Base-by-base conservation (phyloP, 2,888 invertebrate species). In the Patella depressa region DNA sequence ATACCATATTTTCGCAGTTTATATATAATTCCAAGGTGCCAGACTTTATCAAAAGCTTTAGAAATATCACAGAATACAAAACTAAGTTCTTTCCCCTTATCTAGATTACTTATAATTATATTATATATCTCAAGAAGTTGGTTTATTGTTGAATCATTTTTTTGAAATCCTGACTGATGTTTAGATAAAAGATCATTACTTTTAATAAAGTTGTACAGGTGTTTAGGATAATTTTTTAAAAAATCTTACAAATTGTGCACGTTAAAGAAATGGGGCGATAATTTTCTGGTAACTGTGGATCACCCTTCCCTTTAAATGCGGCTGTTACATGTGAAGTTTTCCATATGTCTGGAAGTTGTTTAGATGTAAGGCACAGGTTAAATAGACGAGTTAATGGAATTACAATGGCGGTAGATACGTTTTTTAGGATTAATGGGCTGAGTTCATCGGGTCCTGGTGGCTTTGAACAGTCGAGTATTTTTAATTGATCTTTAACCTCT, bases 21-120 rank as follows among this genome's bases (percentile, higher is more conserved):
- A 75, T 34, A 75, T 17, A 75, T n/a, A 17, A 75, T 17, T 14
- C 69, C 70, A 11, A 17, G 5, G 24, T 75, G 69, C 53, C 70
- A 65, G 17, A 75, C 75, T n/a, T 69, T 29, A 75, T 75, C 69
- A 75, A 75, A 75, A 11, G 69, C 75, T 65, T 75, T 75, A 14
- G 75, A 75, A 29, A 75, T 11, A 65, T 75, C 75, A 34, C 75
- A 69, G 17, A 75, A 75, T 17, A 34, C 45, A 45, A 65, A 69
- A 53, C 75, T 69, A 29, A 29, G 17, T 4, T 45, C 29, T 75
- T 75, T 34, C 7, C 75, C 29, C 14, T 59, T 11, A 24, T 65
- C 75, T 29, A 29, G 29, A 29, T 29, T 29, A 29, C 29, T 29
- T 29, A 29, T 29, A 29, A 29, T 29, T 29, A 29, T 29, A 29